Evolutionary conservation across 1,140 invertebrate genomes (phyloP).

Genomic region (Platyscapa corneri): DNA sequence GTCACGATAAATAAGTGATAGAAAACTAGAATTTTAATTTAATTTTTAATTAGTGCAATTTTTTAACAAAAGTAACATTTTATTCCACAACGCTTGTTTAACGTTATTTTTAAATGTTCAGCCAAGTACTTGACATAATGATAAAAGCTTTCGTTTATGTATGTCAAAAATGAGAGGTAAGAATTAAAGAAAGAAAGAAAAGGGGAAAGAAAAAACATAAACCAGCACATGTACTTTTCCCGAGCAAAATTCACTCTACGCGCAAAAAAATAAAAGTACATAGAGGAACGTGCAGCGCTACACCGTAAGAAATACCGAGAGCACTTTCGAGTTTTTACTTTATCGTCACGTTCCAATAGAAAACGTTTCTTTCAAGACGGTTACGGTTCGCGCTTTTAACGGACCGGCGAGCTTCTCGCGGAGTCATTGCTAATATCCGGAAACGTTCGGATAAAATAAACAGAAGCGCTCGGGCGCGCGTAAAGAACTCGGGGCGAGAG

Average conservation of each 20-base stretch:
- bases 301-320: neutral
- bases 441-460: slow-evolving; percentile 40
- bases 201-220: neutral
- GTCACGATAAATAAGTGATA: neutral
- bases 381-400: slow-evolving; percentile 2
- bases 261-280: neutral
- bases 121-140: neutral
- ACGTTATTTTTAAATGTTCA: neutral
- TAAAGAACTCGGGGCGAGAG: neutral
- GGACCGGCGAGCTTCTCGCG: neutral
- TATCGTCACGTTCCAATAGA: slow-evolving; percentile 18
- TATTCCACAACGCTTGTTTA: neutral
- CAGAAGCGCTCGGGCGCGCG: slow-evolving; percentile 6
- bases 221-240: neutral
- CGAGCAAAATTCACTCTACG: neutral
- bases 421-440: slow-evolving; percentile 14
- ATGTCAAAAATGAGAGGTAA: neutral
- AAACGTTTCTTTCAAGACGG: neutral
- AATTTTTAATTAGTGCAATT: neutral
- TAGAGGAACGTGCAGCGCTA: neutral
- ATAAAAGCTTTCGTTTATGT: neutral
- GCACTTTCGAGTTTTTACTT: neutral
- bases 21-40: neutral
- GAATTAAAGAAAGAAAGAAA: neutral
- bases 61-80: neutral